phyloP scores from a whole-genome alignment of 2,888 invertebrate species.

The Amiota minor region DNA sequence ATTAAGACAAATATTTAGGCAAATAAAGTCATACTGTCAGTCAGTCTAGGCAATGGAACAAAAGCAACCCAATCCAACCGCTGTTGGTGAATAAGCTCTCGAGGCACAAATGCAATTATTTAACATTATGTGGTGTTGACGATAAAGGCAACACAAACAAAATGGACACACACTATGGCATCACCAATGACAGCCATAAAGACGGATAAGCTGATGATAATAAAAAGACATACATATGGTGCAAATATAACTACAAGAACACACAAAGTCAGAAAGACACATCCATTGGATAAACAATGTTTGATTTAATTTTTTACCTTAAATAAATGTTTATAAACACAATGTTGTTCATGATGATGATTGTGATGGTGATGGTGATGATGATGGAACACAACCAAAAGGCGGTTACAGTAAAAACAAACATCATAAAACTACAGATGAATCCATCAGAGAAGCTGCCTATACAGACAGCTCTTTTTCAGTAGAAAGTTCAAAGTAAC shows the following conservation, averaged over 20 bases:
- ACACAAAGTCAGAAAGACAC: background rate
- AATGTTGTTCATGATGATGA: constrained; percentile 34
- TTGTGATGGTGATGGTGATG: constrained; percentile 49
- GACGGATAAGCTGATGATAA: background rate
- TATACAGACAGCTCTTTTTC: background rate
- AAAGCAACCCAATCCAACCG: background rate
- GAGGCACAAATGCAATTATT: too few species aligned
- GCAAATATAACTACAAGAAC: too few species aligned
- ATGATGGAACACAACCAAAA: constrained; percentile 28
- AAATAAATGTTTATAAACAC: constrained; percentile 55
- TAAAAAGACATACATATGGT: background rate
- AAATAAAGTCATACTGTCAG: constrained; percentile 26
- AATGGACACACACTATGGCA: constrained; percentile 1
- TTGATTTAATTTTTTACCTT: constrained; percentile 59
- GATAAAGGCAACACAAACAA: constrained; percentile 29
- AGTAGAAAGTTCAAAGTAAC: constrained; percentile 1
- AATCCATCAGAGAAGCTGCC: background rate
- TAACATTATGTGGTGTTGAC: too few species aligned
- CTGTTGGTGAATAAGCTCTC: too few species aligned
- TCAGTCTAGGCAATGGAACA: constrained; percentile 36
- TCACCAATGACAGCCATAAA: background rate
- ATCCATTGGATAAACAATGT: constrained; percentile 47
- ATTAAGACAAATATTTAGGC: background rate
- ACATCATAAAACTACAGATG: background rate
- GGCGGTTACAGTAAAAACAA: background rate